phyloP scores from a whole-genome alignment of 2,113 vertebrate genomes.

The Gasterosteus aculeatus region DNA sequence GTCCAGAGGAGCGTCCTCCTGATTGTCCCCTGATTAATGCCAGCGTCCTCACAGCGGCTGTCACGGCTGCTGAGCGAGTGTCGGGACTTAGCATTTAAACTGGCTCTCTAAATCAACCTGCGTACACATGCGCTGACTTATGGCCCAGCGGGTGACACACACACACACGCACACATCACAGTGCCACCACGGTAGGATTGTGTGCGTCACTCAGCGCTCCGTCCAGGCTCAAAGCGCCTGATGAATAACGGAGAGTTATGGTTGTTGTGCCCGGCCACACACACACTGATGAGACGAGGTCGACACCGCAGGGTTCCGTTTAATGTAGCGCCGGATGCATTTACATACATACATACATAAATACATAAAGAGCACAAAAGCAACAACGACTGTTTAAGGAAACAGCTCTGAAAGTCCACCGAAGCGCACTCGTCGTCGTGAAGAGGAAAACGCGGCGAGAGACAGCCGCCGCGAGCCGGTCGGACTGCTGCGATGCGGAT shows the following conservation, averaged over 20 bases:
- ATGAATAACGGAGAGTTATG: slow-evolving; percentile 38
- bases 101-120: slow-evolving; percentile 65
- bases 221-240: slow-evolving; percentile 26
- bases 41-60: slow-evolving; percentile 37
- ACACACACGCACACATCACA: slow-evolving; percentile 28
- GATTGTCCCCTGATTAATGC: slow-evolving; percentile 59
- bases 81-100: slow-evolving; percentile 71
- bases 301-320: slow-evolving; percentile 1
- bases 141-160: slow-evolving; percentile 45
- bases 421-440: background rate
- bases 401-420: background rate
- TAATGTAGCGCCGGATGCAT: slow-evolving; percentile 22
- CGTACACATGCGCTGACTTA: slow-evolving; percentile 62
- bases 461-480: background rate
- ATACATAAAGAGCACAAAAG: background rate
- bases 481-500: slow-evolving; percentile 48
- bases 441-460: background rate
- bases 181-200: slow-evolving; percentile 14
- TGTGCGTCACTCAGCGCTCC: slow-evolving; percentile 40
- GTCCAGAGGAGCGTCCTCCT: slow-evolving; percentile 33
- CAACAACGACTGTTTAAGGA: background rate
- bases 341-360: slow-evolving; percentile 14
- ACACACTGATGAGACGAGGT: slow-evolving; percentile 37
- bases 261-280: slow-evolving; percentile 10
- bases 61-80: slow-evolving; percentile 55